Base-by-base conservation (phyloP, 2,888 invertebrate genomes). In the Lithophane socia region DNA sequence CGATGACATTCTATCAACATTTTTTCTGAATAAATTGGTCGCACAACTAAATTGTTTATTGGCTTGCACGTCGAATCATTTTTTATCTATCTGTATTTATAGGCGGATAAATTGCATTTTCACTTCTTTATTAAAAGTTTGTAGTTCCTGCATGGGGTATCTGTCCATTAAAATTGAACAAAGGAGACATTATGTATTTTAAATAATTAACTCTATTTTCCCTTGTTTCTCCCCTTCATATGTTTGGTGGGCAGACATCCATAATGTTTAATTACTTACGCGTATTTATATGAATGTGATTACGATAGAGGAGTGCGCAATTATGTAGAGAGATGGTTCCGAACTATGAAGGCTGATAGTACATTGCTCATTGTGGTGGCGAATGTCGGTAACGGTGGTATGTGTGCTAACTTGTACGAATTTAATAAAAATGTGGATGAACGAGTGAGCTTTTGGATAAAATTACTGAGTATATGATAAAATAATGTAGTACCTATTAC, bases 311-410 rank as follows among this genome's bases (percentile, higher is more conserved):
- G 77, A 71, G 65, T 54, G 71, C 58, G 75, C 18, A 47, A 42
- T 71, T 66, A 68, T n/a, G n/a, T 58, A 54, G 75, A 61, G 73
- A 65, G 77, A 77, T 70, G 80, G 80, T 75, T 87, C n/a, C 73
- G 68, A 87, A 86, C 86, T 88, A 73, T 73, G 86, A 93, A 93
- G 93, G 91, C 92, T 93, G 92, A 93, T 89, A 82, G 86, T 87
- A 88, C 85, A 80, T 93, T 93, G 93, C 92, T 94, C 93, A 93
- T 89, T 80, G 77, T 76, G 47, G 78, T 83, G 81, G 73, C 75
- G 73, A 75, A 69, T 72, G 74, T 37, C 67, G 67, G 69, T 74
- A 56, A 42, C 24, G 70, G 68, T 44, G 44, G 73, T 63, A 54
- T 64, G 73, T 84, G 76, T 85, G 80, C 64, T 83, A 68, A 80